phyloP scores from a whole-genome alignment of 2,888 invertebrate genomes.

The Aproaerema taeniolella region DNA sequence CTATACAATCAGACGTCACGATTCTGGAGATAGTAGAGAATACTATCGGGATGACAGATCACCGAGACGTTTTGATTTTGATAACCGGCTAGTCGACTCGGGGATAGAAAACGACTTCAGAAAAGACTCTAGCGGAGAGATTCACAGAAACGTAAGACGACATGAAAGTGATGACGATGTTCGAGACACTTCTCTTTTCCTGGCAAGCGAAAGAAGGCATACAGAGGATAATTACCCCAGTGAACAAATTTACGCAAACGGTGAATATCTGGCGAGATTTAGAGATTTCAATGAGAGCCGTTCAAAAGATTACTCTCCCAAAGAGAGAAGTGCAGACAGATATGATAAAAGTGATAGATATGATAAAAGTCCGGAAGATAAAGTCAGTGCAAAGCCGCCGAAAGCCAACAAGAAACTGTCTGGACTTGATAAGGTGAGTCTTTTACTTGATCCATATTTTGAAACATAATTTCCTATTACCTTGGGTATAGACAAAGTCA shows the following conservation, averaged over 20 bases:
- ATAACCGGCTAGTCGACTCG: constrained; percentile 84
- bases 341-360: constrained; percentile 81
- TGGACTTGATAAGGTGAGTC: constrained; percentile 82
- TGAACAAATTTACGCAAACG: constrained; percentile 66
- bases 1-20: constrained; percentile 56
- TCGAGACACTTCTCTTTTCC: constrained; percentile 80
- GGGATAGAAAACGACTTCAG: constrained; percentile 90
- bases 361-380: constrained; percentile 71
- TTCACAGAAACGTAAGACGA: constrained; percentile 51
- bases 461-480: background rate
- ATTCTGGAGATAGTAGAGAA: constrained; percentile 71
- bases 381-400: constrained; percentile 75
- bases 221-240: constrained; percentile 80
- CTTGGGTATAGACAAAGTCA: no score
- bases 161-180: constrained; percentile 85
- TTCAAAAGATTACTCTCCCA: constrained; percentile 55
- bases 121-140: constrained; percentile 81
- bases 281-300: constrained; percentile 49
- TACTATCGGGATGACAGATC: constrained; percentile 62
- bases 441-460: no score
- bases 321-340: constrained; percentile 79
- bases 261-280: constrained; percentile 55
- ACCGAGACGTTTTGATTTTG: constrained; percentile 67
- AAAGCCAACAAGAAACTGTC: constrained; percentile 82
- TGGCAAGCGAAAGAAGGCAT: constrained; percentile 85